Conservation (phyloP, 2,113 vertebrate genomes). For the Pavo muticus region DNA sequence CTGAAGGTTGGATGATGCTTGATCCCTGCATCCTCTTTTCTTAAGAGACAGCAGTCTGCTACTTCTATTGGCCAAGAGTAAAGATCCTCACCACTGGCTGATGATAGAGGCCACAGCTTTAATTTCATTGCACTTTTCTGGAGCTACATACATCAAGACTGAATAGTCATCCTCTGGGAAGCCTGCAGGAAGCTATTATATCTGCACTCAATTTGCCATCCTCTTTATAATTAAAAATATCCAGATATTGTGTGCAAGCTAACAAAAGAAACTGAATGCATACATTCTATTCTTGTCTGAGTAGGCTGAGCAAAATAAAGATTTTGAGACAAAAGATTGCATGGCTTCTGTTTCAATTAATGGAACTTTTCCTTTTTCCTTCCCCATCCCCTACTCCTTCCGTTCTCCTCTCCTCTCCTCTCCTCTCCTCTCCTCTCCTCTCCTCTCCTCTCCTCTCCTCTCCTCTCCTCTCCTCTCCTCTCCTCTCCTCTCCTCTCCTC, state of each 20-base stretch:
- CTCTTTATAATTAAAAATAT: background rate
- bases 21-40: background rate
- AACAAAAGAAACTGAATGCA: background rate
- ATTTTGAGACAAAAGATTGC: background rate
- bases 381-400: too few relatives aligned
- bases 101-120: background rate
- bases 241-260: background rate
- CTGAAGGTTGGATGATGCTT: background rate
- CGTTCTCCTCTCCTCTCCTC: too few relatives aligned
- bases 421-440: too few relatives aligned
- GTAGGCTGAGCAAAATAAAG: background rate
- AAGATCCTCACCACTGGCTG: background rate
- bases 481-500: too few relatives aligned
- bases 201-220: background rate
- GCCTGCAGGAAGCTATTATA: background rate
- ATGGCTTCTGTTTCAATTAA: background rate
- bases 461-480: too few relatives aligned
- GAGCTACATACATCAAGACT: background rate
- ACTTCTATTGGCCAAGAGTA: background rate
- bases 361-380: background rate
- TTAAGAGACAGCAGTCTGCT: background rate
- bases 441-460: too few relatives aligned
- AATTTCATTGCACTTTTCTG: background rate
- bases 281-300: background rate
- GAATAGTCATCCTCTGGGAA: background rate